These are phyloP conservation scores for Phylloscopus trochilus DNA, from an alignment of 2,113 vertebrate genomes.

Conservation along the genomic window DNA sequence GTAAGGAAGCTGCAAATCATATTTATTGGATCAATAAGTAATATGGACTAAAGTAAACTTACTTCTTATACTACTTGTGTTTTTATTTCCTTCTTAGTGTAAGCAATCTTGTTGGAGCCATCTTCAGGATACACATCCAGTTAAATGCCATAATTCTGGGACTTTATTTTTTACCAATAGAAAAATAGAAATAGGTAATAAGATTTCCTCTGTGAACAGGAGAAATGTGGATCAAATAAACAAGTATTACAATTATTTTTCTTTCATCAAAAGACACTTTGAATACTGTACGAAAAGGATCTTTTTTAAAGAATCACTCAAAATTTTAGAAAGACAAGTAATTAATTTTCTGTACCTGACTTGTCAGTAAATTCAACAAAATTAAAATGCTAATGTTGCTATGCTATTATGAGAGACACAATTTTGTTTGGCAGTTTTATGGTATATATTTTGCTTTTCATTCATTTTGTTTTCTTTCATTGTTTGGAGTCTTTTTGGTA, in stretches of 20 bases:
- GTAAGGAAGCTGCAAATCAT: neutral
- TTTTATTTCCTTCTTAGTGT: neutral
- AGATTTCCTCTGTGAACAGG: neutral
- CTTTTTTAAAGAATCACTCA: neutral
- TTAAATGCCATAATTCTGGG: neutral
- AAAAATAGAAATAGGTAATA: neutral
- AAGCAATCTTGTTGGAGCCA: neutral
- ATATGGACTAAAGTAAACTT: neutral
- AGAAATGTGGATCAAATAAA: neutral
- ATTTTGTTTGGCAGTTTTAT: neutral
- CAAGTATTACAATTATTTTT: neutral
- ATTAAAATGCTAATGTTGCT: neutral
- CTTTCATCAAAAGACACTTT: neutral
- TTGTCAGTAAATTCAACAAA: neutral
- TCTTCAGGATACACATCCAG: neutral
- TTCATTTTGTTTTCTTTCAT: neutral
- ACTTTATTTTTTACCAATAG: neutral
- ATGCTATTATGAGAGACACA: neutral
- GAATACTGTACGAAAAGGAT: neutral
- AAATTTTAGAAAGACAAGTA: neutral
- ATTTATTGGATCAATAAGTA: neutral
- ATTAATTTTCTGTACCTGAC: neutral
- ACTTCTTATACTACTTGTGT: neutral
- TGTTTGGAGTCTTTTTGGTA: neutral
- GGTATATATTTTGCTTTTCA: neutral